Evolutionary conservation across 64 coral and sea anemone species (phyloP).

Genomic region (Catalaphyllia jardinei): DNA sequence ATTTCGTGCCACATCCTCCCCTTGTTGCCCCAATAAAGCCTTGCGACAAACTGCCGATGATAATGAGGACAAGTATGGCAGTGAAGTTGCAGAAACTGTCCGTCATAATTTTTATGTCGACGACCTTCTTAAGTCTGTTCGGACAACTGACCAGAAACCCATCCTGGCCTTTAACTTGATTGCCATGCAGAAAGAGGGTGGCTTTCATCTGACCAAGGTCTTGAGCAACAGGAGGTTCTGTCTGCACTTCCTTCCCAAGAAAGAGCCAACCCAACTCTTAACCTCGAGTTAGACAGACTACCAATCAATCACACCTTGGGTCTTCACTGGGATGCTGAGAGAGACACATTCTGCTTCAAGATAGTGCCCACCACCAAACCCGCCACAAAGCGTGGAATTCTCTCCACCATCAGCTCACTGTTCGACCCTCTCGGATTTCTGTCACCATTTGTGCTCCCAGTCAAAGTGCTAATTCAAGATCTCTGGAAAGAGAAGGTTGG

Average conservation of each 20-base stretch:
- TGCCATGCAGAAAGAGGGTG: not conserved
- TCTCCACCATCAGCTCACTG: conserved; percentile 38
- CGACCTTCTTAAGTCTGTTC: conserved; percentile 23
- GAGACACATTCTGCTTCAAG: conserved; percentile 33
- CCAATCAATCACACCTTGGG: conserved; percentile 47
- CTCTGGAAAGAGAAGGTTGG: conserved; percentile 13
- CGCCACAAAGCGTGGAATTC: conserved; percentile 37
- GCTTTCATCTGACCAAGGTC: conserved; percentile 32
- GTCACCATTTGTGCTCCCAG: conserved; percentile 7
- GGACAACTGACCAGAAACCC: not conserved
- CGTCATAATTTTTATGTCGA: conserved; percentile 7
- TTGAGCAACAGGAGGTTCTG: conserved; percentile 36
- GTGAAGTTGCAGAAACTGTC: conserved; percentile 17
- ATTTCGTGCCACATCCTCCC: conserved; percentile 48
- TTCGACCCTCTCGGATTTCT: conserved; percentile 41
- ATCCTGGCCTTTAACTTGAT: conserved; percentile 8
- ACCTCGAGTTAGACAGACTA: conserved; percentile 37
- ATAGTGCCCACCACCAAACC: conserved; percentile 9
- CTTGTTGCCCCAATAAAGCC: conserved; percentile 51
- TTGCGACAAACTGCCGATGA: conserved; percentile 35
- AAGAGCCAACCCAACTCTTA: not conserved
- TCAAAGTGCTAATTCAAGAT: conserved; percentile 36
- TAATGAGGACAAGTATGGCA: conserved; percentile 29
- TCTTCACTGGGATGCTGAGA: conserved; percentile 48
- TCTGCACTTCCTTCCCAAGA: conserved; percentile 9